These are phyloP conservation scores for Cherax destructor DNA, from an alignment of 1,140 invertebrate genomes.

Conservation along the genomic window DNA sequence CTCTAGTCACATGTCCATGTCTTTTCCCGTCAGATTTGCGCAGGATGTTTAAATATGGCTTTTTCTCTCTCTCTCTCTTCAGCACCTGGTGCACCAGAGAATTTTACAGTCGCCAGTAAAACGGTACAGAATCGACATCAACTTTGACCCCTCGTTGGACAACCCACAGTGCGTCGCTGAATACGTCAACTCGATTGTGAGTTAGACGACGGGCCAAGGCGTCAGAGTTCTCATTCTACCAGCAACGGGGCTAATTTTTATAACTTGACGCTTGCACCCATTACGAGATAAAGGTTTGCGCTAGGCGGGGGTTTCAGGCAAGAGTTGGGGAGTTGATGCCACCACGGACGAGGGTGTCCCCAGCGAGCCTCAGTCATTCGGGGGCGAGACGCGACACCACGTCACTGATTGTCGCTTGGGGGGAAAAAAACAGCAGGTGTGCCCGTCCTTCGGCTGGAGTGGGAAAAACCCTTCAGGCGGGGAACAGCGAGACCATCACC, in stretches of 20 bases:
- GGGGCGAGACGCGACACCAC: neutral
- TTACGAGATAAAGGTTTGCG: constrained; percentile 32
- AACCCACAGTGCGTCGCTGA: constrained; percentile 44
- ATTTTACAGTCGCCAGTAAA: neutral
- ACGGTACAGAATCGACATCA: constrained; percentile 32
- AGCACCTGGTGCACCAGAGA: constrained; percentile 34
- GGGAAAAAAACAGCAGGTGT: neutral
- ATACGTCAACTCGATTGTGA: constrained; percentile 30
- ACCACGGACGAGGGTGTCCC: constrained; percentile 14
- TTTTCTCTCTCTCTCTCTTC: neutral
- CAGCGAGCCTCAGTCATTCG: constrained; percentile 11
- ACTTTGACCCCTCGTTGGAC: constrained; percentile 22
- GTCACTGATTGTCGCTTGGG: constrained; percentile 12
- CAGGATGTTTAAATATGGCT: too few relatives aligned
- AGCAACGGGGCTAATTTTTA: constrained; percentile 16
- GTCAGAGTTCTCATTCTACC: neutral
- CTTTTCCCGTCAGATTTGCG: too few relatives aligned
- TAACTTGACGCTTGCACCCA: constrained; percentile 41
- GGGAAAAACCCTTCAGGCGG: neutral
- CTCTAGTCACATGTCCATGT: too few relatives aligned
- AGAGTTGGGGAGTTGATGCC: constrained; percentile 14
- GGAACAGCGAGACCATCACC: neutral
- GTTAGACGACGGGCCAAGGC: neutral
- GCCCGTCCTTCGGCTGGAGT: constrained; percentile 1
- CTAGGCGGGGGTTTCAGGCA: neutral